phyloP scores from a whole-genome alignment of 2,888 invertebrate genomes.

The Horisme vitalbata region DNA sequence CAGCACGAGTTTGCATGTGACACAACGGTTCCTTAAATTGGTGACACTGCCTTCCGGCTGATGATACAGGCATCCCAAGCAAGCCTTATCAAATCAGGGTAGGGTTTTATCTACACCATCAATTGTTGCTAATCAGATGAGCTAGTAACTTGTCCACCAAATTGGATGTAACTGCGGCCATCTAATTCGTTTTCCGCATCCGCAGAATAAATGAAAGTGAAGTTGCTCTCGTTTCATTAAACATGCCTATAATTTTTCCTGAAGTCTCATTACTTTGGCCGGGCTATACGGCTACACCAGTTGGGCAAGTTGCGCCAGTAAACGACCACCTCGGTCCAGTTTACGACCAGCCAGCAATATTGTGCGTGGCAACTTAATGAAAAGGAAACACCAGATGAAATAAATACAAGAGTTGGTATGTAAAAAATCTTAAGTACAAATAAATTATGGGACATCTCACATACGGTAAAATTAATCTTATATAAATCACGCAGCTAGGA shows the following conservation, averaged over 20 bases:
- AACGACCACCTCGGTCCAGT: slow-evolving; percentile 59
- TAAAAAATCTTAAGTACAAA: slow-evolving; percentile 45
- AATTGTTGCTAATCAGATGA: slow-evolving; percentile 26
- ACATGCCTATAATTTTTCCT: slow-evolving; percentile 62
- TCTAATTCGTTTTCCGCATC: slow-evolving; percentile 35
- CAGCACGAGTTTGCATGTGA: too few relatives aligned
- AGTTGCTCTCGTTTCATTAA: slow-evolving; percentile 64
- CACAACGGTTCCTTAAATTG: too few relatives aligned
- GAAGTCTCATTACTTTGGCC: slow-evolving; percentile 62
- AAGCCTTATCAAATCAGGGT: slow-evolving; percentile 18
- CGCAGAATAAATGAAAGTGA: slow-evolving; percentile 39
- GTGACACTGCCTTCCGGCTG: too few relatives aligned
- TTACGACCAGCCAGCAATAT: slow-evolving; percentile 72
- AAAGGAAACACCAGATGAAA: slow-evolving; percentile 65
- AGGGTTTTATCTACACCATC: slow-evolving; percentile 14
- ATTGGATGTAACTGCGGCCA: slow-evolving; percentile 30
- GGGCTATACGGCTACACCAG: slow-evolving; percentile 38
- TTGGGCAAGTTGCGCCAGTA: slow-evolving; percentile 45
- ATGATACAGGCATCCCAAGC: too few relatives aligned
- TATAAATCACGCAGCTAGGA: too few relatives aligned
- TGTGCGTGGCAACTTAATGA: slow-evolving; percentile 77
- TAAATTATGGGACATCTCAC: too few relatives aligned
- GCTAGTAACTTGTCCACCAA: slow-evolving; percentile 19
- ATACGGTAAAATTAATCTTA: too few relatives aligned
- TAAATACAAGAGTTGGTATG: slow-evolving; percentile 40